Conservation (phyloP, 35 echinoderm and acorn worm species). For the Heliocidaris erythrogramma region DNA sequence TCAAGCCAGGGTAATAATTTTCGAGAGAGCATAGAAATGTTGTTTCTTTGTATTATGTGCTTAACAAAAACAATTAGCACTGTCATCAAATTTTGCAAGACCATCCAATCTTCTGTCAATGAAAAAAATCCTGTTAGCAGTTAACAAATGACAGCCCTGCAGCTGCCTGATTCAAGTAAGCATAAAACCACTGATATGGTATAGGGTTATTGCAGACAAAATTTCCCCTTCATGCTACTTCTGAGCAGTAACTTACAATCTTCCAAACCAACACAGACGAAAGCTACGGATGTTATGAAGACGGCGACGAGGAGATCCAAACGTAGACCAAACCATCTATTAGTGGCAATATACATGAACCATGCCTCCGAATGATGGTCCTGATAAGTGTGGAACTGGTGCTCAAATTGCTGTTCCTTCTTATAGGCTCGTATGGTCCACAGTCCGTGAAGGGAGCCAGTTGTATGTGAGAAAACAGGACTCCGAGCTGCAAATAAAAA, state of each 20-base stretch:
- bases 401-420: slow-evolving; percentile 67
- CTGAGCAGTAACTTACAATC: slow-evolving; percentile 48
- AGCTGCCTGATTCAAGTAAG: too few relatives aligned
- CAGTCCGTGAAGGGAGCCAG: slow-evolving; percentile 78
- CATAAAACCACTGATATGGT: too few relatives aligned
- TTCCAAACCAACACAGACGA: slow-evolving; percentile 63
- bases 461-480: slow-evolving; percentile 91
- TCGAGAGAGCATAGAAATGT: too few relatives aligned
- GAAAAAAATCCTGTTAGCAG: too few relatives aligned
- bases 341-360: slow-evolving; percentile 73
- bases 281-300: slow-evolving; percentile 64
- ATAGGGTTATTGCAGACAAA: too few relatives aligned
- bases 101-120: too few relatives aligned
- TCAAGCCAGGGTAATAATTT: too few relatives aligned
- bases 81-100: too few relatives aligned
- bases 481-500: slow-evolving; percentile 70
- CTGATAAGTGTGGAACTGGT: slow-evolving; percentile 68
- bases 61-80: too few relatives aligned
- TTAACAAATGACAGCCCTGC: too few relatives aligned
- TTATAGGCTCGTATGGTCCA: slow-evolving; percentile 81
- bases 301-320: slow-evolving; percentile 67
- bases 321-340: slow-evolving; percentile 80
- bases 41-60: too few relatives aligned
- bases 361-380: slow-evolving; percentile 85
- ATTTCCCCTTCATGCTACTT: too few relatives aligned